phyloP scores from a whole-genome alignment of 2,797 vertebrate species.

The Acipenser oxyrinchus region DNA sequence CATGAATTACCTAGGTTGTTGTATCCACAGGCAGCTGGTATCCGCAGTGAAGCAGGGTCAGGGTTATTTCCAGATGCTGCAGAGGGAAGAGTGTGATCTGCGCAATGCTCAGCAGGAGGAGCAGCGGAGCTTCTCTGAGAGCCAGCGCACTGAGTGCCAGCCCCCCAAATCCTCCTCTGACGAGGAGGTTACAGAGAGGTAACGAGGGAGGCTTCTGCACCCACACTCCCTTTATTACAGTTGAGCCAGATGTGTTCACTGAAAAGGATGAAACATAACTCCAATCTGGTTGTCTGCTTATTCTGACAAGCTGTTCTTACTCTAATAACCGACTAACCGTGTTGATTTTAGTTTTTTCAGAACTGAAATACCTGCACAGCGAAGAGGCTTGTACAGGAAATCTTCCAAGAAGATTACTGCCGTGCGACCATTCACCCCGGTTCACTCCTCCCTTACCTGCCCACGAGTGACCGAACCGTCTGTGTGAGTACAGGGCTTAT shows the following conservation, averaged over 20 bases:
- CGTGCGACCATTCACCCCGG: constrained; percentile 46
- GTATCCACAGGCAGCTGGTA: constrained; percentile 44
- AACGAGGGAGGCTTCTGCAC: background rate
- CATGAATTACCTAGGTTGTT: background rate
- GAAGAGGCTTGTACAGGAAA: background rate
- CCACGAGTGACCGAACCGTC: constrained; percentile 30
- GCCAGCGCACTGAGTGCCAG: constrained; percentile 32
- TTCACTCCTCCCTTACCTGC: constrained; percentile 47
- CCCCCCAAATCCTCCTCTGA: constrained; percentile 24
- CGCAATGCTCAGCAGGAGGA: constrained; percentile 24
- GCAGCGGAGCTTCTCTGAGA: constrained; percentile 25
- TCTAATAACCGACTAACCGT: too few species aligned
- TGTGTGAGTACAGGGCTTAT: constrained; percentile 35
- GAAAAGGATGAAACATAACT: too few species aligned
- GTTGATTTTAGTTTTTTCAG: too few species aligned
- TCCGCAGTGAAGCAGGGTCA: constrained; percentile 47
- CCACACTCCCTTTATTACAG: background rate
- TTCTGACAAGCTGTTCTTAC: too few species aligned
- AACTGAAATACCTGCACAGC: constrained; percentile 9
- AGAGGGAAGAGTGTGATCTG: constrained; percentile 43
- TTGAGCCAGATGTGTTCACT: background rate
- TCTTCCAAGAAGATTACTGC: constrained; percentile 8
- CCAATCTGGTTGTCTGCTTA: too few species aligned
- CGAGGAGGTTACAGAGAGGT: constrained; percentile 25
- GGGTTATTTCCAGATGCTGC: constrained; percentile 50